These are phyloP conservation scores for Lerema accius DNA, from an alignment of 1,140 invertebrate genomes.

Conservation along the genomic window DNA sequence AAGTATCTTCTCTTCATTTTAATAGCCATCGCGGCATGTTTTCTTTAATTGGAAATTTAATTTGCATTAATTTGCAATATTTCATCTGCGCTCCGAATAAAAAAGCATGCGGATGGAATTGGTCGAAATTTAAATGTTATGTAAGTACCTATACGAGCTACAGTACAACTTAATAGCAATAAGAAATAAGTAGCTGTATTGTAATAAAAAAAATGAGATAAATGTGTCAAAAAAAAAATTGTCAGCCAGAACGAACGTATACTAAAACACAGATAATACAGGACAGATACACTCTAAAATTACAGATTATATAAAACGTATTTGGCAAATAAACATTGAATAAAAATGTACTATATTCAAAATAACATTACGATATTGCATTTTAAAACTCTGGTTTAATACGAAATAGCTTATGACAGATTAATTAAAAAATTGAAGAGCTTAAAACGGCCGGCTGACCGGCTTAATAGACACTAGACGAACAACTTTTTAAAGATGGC, in stretches of 20 bases:
- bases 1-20: conserved; percentile 9
- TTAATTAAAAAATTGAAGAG: conserved; percentile 45
- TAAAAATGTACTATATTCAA: no score
- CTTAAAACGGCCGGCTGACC: conserved; percentile 38
- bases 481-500: conserved; percentile 66
- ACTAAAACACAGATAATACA: no score
- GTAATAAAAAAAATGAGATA: no score
- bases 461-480: conserved; percentile 55
- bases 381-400: background rate
- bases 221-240: no score
- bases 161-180: no score
- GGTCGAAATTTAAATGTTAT: background rate
- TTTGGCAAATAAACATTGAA: no score
- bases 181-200: no score
- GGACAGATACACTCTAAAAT: no score
- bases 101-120: background rate
- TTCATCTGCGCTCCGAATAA: conserved; percentile 11
- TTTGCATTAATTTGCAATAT: conserved; percentile 23
- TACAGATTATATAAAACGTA: no score
- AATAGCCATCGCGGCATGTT: conserved; percentile 4
- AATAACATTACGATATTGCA: no score
- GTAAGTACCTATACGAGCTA: no score
- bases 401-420: conserved; percentile 17
- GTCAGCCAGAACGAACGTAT: no score
- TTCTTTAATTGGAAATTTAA: conserved; percentile 12